Evolutionary conservation across 2,797 vertebrate genomes (phyloP).

Genomic region (Bovichtus diacanthus): DNA sequence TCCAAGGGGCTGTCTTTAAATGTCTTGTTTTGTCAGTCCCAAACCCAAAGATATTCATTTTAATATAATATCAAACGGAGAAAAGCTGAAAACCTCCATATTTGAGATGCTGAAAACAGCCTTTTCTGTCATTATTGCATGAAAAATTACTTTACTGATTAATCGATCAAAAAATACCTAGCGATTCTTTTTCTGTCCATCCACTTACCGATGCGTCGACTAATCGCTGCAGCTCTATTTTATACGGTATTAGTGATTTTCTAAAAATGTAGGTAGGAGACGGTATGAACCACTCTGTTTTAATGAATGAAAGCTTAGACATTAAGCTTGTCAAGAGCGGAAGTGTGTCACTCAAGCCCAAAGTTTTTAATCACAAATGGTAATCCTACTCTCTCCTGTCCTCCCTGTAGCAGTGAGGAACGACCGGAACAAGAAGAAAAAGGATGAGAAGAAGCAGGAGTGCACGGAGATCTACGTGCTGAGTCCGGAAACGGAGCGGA

Average conservation of each 20-base stretch:
- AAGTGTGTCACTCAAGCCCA: conserved; percentile 7
- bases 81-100: too few relatives aligned
- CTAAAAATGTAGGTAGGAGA: background rate
- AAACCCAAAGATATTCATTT: too few relatives aligned
- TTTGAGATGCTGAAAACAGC: too few relatives aligned
- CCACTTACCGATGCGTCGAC: too few relatives aligned
- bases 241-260: background rate
- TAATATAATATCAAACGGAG: too few relatives aligned
- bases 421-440: conserved; percentile 99
- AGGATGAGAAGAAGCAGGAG: conserved; percentile 94
- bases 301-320: background rate
- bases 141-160: too few relatives aligned
- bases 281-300: background rate
- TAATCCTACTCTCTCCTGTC: conserved; percentile 14
- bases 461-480: conserved; percentile 93
- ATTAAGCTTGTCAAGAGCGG: background rate
- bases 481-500: conserved; percentile 94
- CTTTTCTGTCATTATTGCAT: too few relatives aligned
- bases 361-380: background rate
- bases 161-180: too few relatives aligned
- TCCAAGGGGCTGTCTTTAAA: too few relatives aligned
- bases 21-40: too few relatives aligned
- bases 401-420: conserved; percentile 92
- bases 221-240: too few relatives aligned
- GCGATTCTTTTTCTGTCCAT: too few relatives aligned